A percentile compares a stretch with the other conserved stretches of the same genome.
These are phyloP conservation scores for Odiellus spinosus DNA, from an alignment of 2,888 invertebrate species.

Conservation along the genomic window DNA sequence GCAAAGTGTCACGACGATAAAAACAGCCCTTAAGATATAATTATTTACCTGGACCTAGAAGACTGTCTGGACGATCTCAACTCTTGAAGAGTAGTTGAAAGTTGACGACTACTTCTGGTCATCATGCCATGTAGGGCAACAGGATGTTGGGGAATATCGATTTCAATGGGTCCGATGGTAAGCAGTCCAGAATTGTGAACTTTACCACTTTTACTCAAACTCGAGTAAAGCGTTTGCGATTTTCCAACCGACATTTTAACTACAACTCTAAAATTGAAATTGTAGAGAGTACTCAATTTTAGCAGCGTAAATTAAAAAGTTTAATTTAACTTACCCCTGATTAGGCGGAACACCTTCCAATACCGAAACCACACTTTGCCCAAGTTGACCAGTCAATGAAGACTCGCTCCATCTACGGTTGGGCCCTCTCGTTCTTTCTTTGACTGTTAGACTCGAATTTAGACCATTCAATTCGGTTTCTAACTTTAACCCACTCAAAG, in stretches of 20 bases:
- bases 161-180: conserved; percentile 72
- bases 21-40: too few species aligned
- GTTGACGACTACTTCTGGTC: conserved; percentile 78
- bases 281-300: too few species aligned
- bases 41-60: conserved; percentile 9
- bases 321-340: conserved; percentile 51
- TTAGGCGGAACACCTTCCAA: conserved; percentile 77
- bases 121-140: conserved; percentile 97
- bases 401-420: conserved; percentile 26
- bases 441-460: conserved; percentile 75
- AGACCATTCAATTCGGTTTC: conserved; percentile 85
- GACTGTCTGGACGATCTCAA: conserved; percentile 24
- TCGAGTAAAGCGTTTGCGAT: conserved; percentile 79
- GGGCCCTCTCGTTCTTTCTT: conserved; percentile 46
- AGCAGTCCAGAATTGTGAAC: conserved; percentile 65
- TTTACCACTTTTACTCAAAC: conserved; percentile 53
- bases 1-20: too few species aligned
- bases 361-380: conserved; percentile 76
- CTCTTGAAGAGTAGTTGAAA: conserved; percentile 77
- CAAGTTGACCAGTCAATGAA: conserved; percentile 61
- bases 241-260: conserved; percentile 83
- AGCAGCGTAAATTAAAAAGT: too few species aligned
- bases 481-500: conserved; percentile 78
- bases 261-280: conserved; percentile 64
- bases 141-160: conserved; percentile 96